A percentile compares a stretch with the other conserved stretches of the same genome.
Evolutionary conservation across 2,797 vertebrate species (phyloP).

Genomic region (Strix occidentalis): DNA sequence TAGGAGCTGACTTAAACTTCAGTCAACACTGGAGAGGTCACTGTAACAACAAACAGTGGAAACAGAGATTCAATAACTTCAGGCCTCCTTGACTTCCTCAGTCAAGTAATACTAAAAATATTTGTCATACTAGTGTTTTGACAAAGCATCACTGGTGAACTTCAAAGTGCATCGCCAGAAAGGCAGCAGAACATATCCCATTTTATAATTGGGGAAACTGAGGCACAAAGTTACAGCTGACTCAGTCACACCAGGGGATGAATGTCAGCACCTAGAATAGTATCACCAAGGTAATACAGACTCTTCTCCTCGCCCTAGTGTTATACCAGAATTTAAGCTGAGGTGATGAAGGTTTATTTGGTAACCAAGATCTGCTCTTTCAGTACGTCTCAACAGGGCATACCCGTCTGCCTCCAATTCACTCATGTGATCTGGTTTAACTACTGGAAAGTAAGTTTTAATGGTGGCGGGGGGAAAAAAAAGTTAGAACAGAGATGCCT

Average conservation of each 20-base stretch:
- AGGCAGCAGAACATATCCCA: background rate
- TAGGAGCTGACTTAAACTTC: background rate
- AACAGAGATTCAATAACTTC: background rate
- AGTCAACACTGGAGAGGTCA: background rate
- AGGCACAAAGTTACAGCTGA: background rate
- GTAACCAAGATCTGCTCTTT: background rate
- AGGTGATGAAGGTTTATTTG: background rate
- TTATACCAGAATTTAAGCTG: background rate
- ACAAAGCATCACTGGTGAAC: background rate
- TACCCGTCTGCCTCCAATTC: background rate
- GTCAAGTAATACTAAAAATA: background rate
- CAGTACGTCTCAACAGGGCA: background rate
- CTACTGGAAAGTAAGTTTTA: background rate
- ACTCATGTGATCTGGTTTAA: background rate
- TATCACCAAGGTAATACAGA: background rate
- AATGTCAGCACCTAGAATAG: background rate
- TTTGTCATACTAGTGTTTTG: background rate
- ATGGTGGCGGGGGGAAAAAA: fast-evolving
- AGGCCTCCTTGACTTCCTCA: background rate
- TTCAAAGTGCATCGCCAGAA: background rate
- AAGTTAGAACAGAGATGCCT: background rate
- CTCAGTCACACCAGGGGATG: background rate
- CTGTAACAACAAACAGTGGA: background rate
- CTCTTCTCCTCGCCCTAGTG: background rate
- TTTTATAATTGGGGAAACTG: background rate